phyloP scores from a whole-genome alignment of 2,797 vertebrate genomes.

The Morus bassanus region DNA sequence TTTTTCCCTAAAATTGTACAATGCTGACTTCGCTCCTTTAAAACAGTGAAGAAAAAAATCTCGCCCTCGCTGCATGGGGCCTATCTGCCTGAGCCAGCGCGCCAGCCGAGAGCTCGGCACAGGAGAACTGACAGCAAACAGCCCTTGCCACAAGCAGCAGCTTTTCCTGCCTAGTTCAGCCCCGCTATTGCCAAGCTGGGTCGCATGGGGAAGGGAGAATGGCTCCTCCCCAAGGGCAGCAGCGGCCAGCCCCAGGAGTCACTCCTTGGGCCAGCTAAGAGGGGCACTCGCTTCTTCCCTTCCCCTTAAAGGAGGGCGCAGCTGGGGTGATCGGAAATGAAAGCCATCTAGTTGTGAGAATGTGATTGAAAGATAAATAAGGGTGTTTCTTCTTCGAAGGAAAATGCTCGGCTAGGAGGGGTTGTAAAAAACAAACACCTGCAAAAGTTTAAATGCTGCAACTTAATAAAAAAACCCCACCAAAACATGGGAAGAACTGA shows the following conservation, averaged over 20 bases:
- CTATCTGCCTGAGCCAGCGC: neutral
- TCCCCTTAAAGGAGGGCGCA: neutral
- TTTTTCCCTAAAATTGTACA: neutral
- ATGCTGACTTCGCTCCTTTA: neutral
- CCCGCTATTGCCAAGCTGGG: rapidly evolving
- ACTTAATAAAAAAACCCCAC: neutral
- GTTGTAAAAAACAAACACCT: neutral
- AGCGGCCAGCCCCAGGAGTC: neutral
- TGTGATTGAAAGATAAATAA: neutral
- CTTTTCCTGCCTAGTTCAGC: neutral
- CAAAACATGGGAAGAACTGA: neutral
- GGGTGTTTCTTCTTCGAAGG: neutral
- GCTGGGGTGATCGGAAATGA: neutral
- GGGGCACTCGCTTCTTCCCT: neutral
- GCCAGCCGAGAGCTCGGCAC: neutral
- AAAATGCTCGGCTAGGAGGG: neutral
- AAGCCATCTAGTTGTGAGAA: neutral
- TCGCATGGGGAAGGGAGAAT: neutral
- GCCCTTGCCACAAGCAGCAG: neutral
- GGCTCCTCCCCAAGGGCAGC: neutral
- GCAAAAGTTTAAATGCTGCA: neutral
- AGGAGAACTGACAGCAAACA: neutral
- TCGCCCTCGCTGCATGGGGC: rapidly evolving
- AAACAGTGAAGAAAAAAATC: neutral
- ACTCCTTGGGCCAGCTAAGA: neutral